Evolutionary conservation across 2,888 invertebrate genomes (phyloP).

Genomic region (Ethmia dodecea): DNA sequence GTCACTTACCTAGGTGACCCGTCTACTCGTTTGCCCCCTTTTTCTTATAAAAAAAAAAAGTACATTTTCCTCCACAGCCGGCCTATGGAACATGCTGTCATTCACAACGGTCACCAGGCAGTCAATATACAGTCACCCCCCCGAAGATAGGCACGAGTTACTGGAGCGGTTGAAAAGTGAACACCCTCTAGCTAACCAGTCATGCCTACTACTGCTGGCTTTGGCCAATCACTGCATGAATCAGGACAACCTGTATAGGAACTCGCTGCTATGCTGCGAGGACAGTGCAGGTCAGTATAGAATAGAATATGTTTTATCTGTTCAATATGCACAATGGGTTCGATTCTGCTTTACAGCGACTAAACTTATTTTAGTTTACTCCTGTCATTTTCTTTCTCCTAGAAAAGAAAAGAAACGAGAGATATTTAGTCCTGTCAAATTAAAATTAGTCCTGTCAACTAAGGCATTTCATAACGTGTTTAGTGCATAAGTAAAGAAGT

Average conservation of each 20-base stretch:
- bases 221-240: conserved; percentile 94
- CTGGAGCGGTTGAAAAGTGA: conserved; percentile 72
- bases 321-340: too few relatives aligned
- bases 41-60: too few relatives aligned
- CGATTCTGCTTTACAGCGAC: too few relatives aligned
- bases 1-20: too few relatives aligned
- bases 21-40: too few relatives aligned
- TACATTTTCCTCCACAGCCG: conserved; percentile 67
- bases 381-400: too few relatives aligned
- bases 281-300: conserved; percentile 83
- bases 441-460: too few relatives aligned
- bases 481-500: too few relatives aligned
- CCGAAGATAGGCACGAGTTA: conserved; percentile 56
- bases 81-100: conserved; percentile 89
- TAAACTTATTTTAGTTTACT: too few relatives aligned
- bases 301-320: background rate
- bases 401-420: too few relatives aligned
- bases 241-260: conserved; percentile 89
- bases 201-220: conserved; percentile 90
- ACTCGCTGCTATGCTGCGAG: conserved; percentile 89
- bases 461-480: too few relatives aligned
- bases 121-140: conserved; percentile 48
- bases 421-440: too few relatives aligned
- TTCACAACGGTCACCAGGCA: conserved; percentile 69
- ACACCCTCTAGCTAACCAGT: conserved; percentile 92